A percentile compares a stretch with the other conserved stretches of the same genome.
These are phyloP conservation scores for Drosophila bocqueti DNA, from an alignment of 1,140 invertebrate genomes.

Conservation along the genomic window DNA sequence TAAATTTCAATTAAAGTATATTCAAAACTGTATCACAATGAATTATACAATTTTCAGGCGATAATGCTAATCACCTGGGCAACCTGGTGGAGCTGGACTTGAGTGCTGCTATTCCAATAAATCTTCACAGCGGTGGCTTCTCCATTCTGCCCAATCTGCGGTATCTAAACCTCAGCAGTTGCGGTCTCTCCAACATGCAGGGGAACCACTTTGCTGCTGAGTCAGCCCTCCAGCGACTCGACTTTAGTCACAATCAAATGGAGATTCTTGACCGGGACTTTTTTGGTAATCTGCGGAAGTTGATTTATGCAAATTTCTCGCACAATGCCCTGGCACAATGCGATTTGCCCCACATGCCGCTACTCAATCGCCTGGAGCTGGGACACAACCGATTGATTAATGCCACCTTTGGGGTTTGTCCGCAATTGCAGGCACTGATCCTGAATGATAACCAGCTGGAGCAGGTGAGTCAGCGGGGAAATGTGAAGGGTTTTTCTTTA, in stretches of 20 bases:
- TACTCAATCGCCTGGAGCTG: slow-evolving; percentile 64
- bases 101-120: slow-evolving; percentile 43
- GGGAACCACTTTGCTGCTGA: slow-evolving; percentile 48
- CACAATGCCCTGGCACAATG: slow-evolving; percentile 56
- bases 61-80: slow-evolving; percentile 16
- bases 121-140: slow-evolving; percentile 54
- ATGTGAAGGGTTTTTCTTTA: too few species aligned
- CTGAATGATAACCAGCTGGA: slow-evolving; percentile 64
- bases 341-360: slow-evolving; percentile 53
- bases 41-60: slow-evolving; percentile 7
- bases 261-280: slow-evolving; percentile 45
- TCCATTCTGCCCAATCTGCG: slow-evolving; percentile 48
- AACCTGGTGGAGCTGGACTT: slow-evolving; percentile 47
- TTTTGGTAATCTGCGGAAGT: slow-evolving; percentile 50
- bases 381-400: slow-evolving; percentile 64
- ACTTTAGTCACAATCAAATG: slow-evolving; percentile 73
- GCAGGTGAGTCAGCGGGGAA: slow-evolving; percentile 48
- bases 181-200: slow-evolving; percentile 39
- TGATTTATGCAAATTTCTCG: slow-evolving; percentile 77
- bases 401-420: slow-evolving; percentile 53
- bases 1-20: not conserved
- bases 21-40: not conserved
- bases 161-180: slow-evolving; percentile 65
- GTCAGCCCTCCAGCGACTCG: slow-evolving; percentile 61
- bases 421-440: slow-evolving; percentile 52